Conservation (phyloP, 1,140 invertebrate genomes). For the Camponotus vicinus region DNA sequence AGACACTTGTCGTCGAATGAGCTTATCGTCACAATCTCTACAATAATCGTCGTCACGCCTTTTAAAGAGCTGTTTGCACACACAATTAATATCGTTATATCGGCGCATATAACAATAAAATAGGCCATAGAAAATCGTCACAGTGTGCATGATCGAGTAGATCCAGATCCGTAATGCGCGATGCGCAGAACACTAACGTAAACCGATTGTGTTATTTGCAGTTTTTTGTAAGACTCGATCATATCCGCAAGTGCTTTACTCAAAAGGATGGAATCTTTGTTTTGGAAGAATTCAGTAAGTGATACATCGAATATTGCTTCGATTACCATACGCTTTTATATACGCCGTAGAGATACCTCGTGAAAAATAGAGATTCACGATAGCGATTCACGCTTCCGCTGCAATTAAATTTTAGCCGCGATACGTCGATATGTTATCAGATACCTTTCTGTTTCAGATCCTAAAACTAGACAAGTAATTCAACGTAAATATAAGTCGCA, state of each 20-base stretch:
- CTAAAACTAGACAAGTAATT: constrained; percentile 98
- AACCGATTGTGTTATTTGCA: constrained; percentile 89
- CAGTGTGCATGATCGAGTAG: constrained; percentile 72
- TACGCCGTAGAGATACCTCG: constrained; percentile 22
- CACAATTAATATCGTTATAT: constrained; percentile 54
- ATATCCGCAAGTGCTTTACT: constrained; percentile 99
- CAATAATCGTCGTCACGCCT: constrained; percentile 56
- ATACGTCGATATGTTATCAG: not conserved
- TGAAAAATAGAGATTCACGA: constrained; percentile 2
- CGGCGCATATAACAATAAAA: constrained; percentile 40
- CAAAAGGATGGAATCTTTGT: constrained; percentile 99
- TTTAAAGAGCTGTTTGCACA: constrained; percentile 59
- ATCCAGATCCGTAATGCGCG: constrained; percentile 22
- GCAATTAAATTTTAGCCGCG: constrained; percentile 9
- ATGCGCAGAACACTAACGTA: constrained; percentile 61
- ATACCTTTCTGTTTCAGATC: constrained; percentile 92
- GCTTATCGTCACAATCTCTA: constrained; percentile 16
- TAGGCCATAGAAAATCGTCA: constrained; percentile 58
- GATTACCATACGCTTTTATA: constrained; percentile 29
- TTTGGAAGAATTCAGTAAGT: constrained; percentile 99
- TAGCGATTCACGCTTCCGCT: constrained; percentile 35
- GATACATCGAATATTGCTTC: constrained; percentile 55
- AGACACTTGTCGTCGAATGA: constrained; percentile 46
- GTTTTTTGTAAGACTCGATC: constrained; percentile 99
- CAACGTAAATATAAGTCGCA: constrained; percentile 99